Percentiles rank a stretch among this genome's conserved stretches.
phyloP scores from a whole-genome alignment of 2,797 vertebrate genomes.

The Todus mexicanus region DNA sequence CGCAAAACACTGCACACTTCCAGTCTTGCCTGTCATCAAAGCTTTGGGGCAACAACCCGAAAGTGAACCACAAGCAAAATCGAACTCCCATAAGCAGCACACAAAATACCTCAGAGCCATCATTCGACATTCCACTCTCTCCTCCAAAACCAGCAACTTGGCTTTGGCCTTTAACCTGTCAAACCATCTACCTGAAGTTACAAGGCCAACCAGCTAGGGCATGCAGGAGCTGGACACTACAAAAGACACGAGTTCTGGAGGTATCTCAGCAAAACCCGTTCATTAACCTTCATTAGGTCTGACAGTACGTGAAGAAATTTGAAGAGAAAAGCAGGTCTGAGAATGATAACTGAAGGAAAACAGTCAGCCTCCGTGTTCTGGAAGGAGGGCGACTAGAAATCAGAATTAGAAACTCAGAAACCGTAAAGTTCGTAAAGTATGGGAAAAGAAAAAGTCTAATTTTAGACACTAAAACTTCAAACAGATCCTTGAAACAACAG shows the following conservation, averaged over 20 bases:
- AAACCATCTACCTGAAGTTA: neutral
- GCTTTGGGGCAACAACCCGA: neutral
- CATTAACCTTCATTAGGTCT: neutral
- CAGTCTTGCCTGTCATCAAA: neutral
- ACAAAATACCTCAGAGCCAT: neutral
- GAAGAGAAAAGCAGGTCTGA: neutral
- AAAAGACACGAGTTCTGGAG: neutral
- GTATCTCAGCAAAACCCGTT: neutral
- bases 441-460: constrained; percentile 19
- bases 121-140: neutral
- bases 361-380: neutral
- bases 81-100: neutral
- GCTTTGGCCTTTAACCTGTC: neutral
- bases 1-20: neutral
- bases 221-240: neutral
- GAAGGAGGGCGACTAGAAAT: neutral
- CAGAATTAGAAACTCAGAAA: neutral
- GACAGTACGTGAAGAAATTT: neutral
- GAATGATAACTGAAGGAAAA: neutral
- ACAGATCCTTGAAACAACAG: constrained; percentile 36
- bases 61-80: neutral
- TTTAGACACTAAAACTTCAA: constrained; percentile 54
- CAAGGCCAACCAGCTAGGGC: rapidly evolving
- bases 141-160: neutral
- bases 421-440: no score